Conservation (phyloP, 2,113 vertebrate species). For the Gnathonemus echidnorhynchus region DNA sequence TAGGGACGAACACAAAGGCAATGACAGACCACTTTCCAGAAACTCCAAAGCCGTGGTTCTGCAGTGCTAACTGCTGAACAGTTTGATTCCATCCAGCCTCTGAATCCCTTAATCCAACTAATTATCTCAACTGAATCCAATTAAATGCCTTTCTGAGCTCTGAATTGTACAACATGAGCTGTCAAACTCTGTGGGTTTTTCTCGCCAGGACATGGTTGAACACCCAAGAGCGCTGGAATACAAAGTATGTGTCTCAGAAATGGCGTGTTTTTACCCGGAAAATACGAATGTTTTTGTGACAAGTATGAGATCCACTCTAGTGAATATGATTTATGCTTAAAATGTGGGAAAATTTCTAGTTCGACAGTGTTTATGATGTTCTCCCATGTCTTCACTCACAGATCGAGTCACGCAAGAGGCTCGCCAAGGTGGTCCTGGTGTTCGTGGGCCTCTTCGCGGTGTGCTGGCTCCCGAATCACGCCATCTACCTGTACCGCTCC, state of each 20-base stretch:
- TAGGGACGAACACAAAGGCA: background rate
- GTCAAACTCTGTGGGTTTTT: background rate
- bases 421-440: conserved; percentile 89
- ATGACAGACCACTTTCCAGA: background rate
- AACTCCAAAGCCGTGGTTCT: background rate
- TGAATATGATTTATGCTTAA: background rate
- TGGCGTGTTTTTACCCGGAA: background rate
- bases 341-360: background rate
- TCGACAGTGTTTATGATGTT: background rate
- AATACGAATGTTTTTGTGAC: background rate
- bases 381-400: conserved; percentile 39
- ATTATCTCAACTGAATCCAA: background rate
- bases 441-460: conserved; percentile 90
- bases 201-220: background rate
- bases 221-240: background rate
- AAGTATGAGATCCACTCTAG: background rate
- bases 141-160: background rate
- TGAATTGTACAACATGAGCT: background rate
- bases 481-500: conserved; percentile 89
- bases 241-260: background rate
- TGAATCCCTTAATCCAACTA: background rate
- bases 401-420: conserved; percentile 88
- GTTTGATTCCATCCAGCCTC: background rate
- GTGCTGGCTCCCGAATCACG: conserved; percentile 90
- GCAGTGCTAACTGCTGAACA: background rate